Conservation (phyloP, 2,113 vertebrate genomes). For the Protomyctophum bolini region DNA sequence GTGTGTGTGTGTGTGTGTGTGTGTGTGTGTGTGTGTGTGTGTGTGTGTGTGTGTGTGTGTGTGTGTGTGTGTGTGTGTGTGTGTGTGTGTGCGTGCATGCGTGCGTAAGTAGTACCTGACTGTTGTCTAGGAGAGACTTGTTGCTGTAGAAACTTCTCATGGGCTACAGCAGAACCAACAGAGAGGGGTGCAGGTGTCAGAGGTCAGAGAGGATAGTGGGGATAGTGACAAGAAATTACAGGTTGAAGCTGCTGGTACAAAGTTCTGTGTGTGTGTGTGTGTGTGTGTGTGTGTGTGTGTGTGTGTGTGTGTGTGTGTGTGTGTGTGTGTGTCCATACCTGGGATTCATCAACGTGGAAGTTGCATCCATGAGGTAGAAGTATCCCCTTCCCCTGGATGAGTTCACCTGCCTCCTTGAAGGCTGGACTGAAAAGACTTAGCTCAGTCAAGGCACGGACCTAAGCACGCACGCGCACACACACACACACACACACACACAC, state of each 20-base stretch:
- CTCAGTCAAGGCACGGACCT: slow-evolving; percentile 69
- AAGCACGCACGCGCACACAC: slow-evolving; percentile 22
- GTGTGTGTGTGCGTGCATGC: neutral
- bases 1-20: too few species aligned
- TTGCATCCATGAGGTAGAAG: slow-evolving; percentile 44
- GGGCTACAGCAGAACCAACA: slow-evolving; percentile 42
- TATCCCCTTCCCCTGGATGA: slow-evolving; percentile 57
- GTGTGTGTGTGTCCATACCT: slow-evolving; percentile 46
- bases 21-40: too few species aligned
- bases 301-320: neutral
- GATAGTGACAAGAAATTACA: too few species aligned
- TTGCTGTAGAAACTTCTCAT: slow-evolving; percentile 50
- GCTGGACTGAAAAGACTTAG: slow-evolving; percentile 73
- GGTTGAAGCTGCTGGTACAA: too few species aligned
- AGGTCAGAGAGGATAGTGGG: neutral
- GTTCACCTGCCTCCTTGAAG: slow-evolving; percentile 58
- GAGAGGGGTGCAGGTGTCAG: too few species aligned
- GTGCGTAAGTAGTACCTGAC: slow-evolving; percentile 49
- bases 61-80: too few species aligned
- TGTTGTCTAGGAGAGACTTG: slow-evolving; percentile 64
- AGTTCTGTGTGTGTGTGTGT: neutral
- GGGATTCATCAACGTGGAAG: slow-evolving; percentile 17
- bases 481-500: slow-evolving; percentile 9
- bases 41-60: too few species aligned
- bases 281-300: neutral